Percentiles rank a stretch among this genome's conserved stretches.
Evolutionary conservation across 1,140 invertebrate genomes (phyloP).

Genomic region (Danaus plexippus): DNA sequence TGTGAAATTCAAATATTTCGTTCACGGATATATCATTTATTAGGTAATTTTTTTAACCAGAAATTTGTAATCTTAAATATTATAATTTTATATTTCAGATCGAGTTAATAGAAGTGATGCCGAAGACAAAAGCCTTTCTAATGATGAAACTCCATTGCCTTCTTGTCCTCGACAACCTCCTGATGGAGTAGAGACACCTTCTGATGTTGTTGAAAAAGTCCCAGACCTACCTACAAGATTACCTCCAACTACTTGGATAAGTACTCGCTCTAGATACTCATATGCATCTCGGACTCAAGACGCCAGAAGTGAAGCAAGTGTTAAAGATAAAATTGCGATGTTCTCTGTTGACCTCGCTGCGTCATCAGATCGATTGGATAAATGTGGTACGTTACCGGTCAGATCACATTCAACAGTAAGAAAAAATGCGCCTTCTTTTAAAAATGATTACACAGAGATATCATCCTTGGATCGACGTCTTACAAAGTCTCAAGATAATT

Average conservation of each 20-base stretch:
- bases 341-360: conserved; percentile 76
- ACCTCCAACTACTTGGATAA: conserved; percentile 46
- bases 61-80: conserved; percentile 13
- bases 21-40: too few species aligned
- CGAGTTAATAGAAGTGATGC: conserved; percentile 57
- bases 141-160: conserved; percentile 61
- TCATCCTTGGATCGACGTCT: conserved; percentile 57
- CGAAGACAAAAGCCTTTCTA: conserved; percentile 65
- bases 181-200: conserved; percentile 90
- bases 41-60: neutral
- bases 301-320: conserved; percentile 83
- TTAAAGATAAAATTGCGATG: conserved; percentile 91
- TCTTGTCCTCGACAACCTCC: conserved; percentile 83
- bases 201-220: conserved; percentile 78
- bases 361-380: conserved; percentile 65
- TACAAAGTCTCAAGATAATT: conserved; percentile 63
- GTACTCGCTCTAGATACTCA: conserved; percentile 47
- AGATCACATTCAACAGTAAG: conserved; percentile 50
- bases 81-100: conserved; percentile 46
- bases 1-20: conserved; percentile 5
- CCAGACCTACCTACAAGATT: conserved; percentile 48
- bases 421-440: conserved; percentile 45
- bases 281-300: conserved; percentile 75
- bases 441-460: conserved; percentile 46
- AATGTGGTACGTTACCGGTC: conserved; percentile 64